Conservation (phyloP, 2,797 vertebrate genomes). For the Orestias chungarensis region DNA sequence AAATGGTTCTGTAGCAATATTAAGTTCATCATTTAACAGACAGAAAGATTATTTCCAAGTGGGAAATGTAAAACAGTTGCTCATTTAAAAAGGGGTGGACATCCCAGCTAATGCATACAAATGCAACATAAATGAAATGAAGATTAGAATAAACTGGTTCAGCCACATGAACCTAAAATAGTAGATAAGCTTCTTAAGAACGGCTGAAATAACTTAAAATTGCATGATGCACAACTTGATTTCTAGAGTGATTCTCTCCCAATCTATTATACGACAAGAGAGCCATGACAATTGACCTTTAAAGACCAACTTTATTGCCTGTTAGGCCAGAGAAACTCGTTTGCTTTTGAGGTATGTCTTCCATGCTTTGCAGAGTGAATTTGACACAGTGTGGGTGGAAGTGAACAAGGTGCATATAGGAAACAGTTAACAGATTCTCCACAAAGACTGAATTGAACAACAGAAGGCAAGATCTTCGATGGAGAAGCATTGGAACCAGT, state of each 20-base stretch:
- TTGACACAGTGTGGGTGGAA: not conserved
- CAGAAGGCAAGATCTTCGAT: not conserved
- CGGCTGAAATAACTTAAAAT: no score
- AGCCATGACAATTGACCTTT: not conserved
- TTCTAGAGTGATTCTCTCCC: not conserved
- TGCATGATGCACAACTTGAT: no score
- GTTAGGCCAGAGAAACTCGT: not conserved
- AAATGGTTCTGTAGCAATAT: no score
- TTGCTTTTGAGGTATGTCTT: not conserved
- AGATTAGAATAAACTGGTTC: no score
- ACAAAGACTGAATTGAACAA: constrained; percentile 3
- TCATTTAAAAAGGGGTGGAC: no score
- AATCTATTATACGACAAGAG: not conserved
- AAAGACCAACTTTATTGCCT: not conserved
- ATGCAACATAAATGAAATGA: no score
- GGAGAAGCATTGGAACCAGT: not conserved
- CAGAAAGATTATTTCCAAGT: no score
- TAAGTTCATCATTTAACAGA: no score
- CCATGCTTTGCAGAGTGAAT: constrained; percentile 4
- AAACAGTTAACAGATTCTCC: not conserved
- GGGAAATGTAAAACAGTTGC: no score
- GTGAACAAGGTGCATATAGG: not conserved
- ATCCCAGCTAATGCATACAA: no score
- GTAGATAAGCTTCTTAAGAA: no score
- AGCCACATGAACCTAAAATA: no score